Evolutionary conservation across 2,113 vertebrate species (phyloP), one percentile per base, ranked within the genome.

Genomic region (Pterophyllum scalare): DNA sequence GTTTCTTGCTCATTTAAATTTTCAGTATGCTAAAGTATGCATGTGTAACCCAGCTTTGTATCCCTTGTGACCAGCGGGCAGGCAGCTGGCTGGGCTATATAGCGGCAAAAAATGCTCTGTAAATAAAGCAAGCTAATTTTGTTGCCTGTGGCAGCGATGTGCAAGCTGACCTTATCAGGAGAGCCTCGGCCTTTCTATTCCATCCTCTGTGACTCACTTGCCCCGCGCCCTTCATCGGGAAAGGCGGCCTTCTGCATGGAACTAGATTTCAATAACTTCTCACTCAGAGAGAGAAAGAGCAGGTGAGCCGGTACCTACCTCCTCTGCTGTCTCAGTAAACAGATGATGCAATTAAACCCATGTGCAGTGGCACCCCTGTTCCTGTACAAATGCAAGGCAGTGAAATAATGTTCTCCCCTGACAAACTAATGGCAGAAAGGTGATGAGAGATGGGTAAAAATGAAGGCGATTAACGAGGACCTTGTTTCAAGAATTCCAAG

Each of bases 121-220:
- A 89, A 91, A 94, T 94, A 94, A 88, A 93, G 87, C 12, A 79
- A 91, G 88, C 88, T 93, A 93, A 94, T 94, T 94, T 86, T 86
- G 91, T 90, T 90, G 93, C 93, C 90, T 86, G 89, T 83, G 85
- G 91, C 85, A 58, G 88, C 84, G 60, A 88, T 93, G 87, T 91
- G 91, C 91, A 88, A 64, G 61, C 92, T 95, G 95, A 95, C 95
- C 95, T 96, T 95, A 95, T 95, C 94, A 96, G 87, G 88, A 62
- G 67, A 85, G 79, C 86, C 84, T 85, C 52, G 77, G 88, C 86
- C 87, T 89, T 92, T 94, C 91, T 94, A 5, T 79, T 88, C 88
- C 89, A 85, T 92, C 88, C 88, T 84, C 75, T 77, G 83, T 72
- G 67, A 72, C 67, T 72, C 67, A 72, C 11, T 72, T 54, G 54